Base-by-base conservation (phyloP, 92 coral and sea anemone genomes). In the Porites divaricata region DNA sequence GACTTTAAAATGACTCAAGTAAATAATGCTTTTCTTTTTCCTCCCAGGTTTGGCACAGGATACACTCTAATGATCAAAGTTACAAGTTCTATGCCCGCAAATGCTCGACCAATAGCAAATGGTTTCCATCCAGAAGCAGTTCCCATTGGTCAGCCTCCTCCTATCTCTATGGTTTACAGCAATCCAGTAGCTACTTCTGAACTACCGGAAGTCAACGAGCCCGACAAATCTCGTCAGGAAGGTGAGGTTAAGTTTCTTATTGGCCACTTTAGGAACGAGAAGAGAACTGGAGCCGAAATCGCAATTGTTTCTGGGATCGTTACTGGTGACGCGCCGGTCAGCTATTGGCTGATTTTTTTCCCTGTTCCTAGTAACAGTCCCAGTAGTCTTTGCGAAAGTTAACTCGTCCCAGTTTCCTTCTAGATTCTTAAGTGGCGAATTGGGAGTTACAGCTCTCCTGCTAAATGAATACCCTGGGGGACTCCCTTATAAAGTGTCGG, bases 1-100 rank as follows among this genome's bases (percentile, higher is more conserved):
- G 45, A 2, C 45, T 35, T 35, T 3, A 35, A 35, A 35, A 35
- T 35, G 45, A 6, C 45, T 2, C 13, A 54, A 54, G 12, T 54
- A 11, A 54, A 11, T 54, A 15, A 11, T 54, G 59, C 16, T 11
- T 54, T 54, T 54, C 5, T 9, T 54, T 54, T 2, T 11, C 16
- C 4, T 11, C 16, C 16, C 86, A 95, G 98, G 88, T 96, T 84
- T 52, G 99, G 99, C 49, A 88, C 81, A 20, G 99, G 99, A 11
- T 96, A 96, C 88, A 89, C 98, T 22, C 92, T 96, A 63, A 96
- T 95, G 99, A 85, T 96, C 75, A 96, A 96, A 85, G 95, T 96
- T 2, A 86, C 90, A 8, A 75, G 88, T 14, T 58, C 88, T 25
- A 57, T 53, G 63, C 81, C 91, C 35, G 62, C 71, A 61, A 10